These are phyloP conservation scores for Monoplex corrugatus DNA, from an alignment of 2,888 invertebrate genomes.

Conservation along the genomic window DNA sequence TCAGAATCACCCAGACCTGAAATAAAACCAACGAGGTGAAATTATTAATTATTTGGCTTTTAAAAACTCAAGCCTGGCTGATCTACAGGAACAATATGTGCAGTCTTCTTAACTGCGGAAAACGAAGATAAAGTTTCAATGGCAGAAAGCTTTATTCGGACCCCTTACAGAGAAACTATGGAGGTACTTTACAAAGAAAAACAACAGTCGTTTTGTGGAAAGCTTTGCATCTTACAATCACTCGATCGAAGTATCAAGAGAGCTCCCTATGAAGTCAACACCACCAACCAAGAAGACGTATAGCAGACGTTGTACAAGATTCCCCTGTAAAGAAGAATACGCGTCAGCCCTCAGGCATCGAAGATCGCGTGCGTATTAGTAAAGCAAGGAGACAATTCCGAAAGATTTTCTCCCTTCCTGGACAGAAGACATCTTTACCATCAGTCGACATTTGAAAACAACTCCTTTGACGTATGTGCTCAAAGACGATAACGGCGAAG, in stretches of 20 bases:
- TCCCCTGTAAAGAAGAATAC: background rate
- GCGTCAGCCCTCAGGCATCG: too few relatives aligned
- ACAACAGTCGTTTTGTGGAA: too few relatives aligned
- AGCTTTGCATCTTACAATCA: conserved; percentile 56
- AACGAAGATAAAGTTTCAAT: too few relatives aligned
- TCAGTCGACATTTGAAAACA: conserved; percentile 45
- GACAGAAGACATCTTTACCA: conserved; percentile 56
- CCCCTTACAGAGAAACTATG: too few relatives aligned
- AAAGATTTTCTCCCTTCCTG: conserved; percentile 58
- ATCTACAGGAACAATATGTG: background rate
- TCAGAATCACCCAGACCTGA: background rate
- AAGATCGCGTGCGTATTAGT: conserved; percentile 55
- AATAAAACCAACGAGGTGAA: background rate
- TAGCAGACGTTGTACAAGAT: conserved; percentile 47
- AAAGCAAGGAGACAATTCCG: conserved; percentile 48
- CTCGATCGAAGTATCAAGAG: conserved; percentile 53
- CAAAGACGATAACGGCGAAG: conserved; percentile 52
- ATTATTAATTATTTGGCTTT: background rate
- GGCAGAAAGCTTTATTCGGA: too few relatives aligned
- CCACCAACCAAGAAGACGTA: conserved; percentile 52
- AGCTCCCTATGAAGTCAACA: conserved; percentile 53
- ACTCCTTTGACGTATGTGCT: conserved; percentile 48
- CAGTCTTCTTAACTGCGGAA: too few relatives aligned
- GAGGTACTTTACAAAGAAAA: too few relatives aligned
- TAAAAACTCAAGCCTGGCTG: background rate